Conservation (phyloP, 2,113 vertebrate genomes). For the Uria lomvia region DNA sequence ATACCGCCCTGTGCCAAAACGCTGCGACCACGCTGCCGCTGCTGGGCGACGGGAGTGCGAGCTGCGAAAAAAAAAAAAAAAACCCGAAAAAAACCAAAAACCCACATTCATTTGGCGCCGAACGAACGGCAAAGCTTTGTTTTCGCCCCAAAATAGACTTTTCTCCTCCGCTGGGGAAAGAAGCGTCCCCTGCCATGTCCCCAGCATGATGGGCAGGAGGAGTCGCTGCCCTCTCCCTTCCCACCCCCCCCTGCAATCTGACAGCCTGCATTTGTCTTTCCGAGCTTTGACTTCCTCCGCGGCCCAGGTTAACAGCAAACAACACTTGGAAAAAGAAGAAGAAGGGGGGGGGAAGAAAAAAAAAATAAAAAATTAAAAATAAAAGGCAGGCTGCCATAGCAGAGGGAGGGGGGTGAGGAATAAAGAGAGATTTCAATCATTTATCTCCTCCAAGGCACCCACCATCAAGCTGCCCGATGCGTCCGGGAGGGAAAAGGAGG, state of each 20-base stretch:
- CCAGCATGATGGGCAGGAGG: not conserved
- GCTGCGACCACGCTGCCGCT: fast-evolving
- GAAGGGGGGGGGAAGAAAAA: fast-evolving
- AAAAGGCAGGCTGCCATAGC: not conserved
- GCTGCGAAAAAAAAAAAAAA: not conserved
- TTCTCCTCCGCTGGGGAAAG: not conserved
- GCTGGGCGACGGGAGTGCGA: fast-evolving
- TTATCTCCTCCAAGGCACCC: not conserved
- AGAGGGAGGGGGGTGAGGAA: not conserved
- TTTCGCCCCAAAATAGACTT: not conserved
- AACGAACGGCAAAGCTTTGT: not conserved
- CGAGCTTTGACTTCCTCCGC: not conserved
- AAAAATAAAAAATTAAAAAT: not conserved
- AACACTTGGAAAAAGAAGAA: not conserved
- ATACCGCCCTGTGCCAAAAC: fast-evolving
- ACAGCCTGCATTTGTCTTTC: constrained; percentile 26
- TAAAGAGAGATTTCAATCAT: not conserved
- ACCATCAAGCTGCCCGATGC: fast-evolving
- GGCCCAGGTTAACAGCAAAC: not conserved
- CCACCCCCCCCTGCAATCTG: not conserved
- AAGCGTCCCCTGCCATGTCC: not conserved
- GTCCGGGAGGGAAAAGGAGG: not conserved
- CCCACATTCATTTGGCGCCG: too few species aligned
- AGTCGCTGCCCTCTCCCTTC: not conserved
- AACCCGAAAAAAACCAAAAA: too few species aligned